Evolutionary conservation across 2,113 vertebrate species (phyloP).

Genomic region (Melanerpes formicivorus): DNA sequence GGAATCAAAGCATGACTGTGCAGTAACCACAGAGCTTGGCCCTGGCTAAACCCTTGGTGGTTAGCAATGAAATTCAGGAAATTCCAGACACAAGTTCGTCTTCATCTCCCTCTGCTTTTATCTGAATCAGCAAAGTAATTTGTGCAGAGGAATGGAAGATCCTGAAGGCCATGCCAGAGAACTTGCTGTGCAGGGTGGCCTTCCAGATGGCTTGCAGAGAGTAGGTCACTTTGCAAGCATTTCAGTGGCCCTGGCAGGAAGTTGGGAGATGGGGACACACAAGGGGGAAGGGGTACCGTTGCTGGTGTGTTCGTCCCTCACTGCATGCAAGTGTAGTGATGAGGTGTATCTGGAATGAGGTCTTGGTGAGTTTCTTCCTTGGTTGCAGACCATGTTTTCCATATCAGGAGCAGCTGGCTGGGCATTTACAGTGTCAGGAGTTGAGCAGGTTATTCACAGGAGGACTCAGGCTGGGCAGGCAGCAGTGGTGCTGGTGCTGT

Average conservation of each 20-base stretch:
- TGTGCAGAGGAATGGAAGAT: not conserved
- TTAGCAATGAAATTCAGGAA: constrained; percentile 16
- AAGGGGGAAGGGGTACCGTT: not conserved
- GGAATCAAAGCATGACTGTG: not conserved
- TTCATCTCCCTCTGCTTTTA: constrained; percentile 14
- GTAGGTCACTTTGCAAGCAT: not conserved
- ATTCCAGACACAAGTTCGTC: not conserved
- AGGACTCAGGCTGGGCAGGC: not conserved
- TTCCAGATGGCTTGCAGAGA: not conserved
- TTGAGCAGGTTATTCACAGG: not conserved
- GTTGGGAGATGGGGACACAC: not conserved
- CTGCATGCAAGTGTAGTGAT: not conserved
- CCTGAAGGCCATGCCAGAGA: not conserved
- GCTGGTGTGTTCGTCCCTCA: not conserved
- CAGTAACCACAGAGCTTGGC: not conserved
- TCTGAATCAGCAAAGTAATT: not conserved
- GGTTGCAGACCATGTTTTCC: not conserved
- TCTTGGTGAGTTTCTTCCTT: fast-evolving
- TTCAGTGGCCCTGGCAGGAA: not conserved
- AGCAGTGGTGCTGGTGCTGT: not conserved
- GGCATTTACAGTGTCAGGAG: not conserved
- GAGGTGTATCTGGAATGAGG: not conserved
- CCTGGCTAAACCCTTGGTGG: not conserved
- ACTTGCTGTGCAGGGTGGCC: fast-evolving
- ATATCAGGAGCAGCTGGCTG: not conserved